phyloP scores from a whole-genome alignment of 2,888 invertebrate genomes.

The Drosophila ustulata region DNA sequence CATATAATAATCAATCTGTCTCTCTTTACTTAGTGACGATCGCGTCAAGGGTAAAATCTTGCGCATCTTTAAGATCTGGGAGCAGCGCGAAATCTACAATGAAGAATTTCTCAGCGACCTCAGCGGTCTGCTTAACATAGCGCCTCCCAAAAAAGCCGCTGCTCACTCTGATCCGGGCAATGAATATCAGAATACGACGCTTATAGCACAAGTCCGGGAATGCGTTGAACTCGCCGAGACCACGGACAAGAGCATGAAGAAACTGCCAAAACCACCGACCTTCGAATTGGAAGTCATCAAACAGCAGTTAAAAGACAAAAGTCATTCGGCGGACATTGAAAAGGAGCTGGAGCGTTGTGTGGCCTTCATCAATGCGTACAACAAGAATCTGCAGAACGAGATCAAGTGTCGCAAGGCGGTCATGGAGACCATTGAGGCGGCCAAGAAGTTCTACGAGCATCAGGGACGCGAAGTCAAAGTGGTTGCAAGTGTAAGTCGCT shows the following conservation, averaged over 20 bases:
- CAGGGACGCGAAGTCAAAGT: slow-evolving; percentile 98
- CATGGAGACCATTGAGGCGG: slow-evolving; percentile 91
- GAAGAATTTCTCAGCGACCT: slow-evolving; percentile 95
- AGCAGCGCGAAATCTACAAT: slow-evolving; percentile 95
- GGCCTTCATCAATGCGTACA: slow-evolving; percentile 91
- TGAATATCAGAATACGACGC: slow-evolving; percentile 87
- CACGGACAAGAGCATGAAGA: slow-evolving; percentile 89
- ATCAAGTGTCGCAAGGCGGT: slow-evolving; percentile 92
- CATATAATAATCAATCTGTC: background rate
- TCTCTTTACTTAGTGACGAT: slow-evolving; percentile 89
- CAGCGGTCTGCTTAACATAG: slow-evolving; percentile 92
- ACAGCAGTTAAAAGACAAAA: slow-evolving; percentile 93
- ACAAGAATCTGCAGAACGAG: slow-evolving; percentile 92
- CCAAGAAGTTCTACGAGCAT: slow-evolving; percentile 94
- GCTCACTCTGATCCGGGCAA: slow-evolving; percentile 69
- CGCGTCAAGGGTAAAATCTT: slow-evolving; percentile 94
- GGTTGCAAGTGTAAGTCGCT: slow-evolving; percentile 94
- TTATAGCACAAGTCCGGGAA: slow-evolving; percentile 91
- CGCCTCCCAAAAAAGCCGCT: slow-evolving; percentile 86
- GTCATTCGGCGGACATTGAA: slow-evolving; percentile 94
- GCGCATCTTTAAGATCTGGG: slow-evolving; percentile 98
- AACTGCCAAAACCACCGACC: slow-evolving; percentile 85
- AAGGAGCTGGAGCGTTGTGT: slow-evolving; percentile 94
- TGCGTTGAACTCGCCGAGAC: slow-evolving; percentile 90
- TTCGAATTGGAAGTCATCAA: slow-evolving; percentile 92